A percentile compares a stretch with the other conserved stretches of the same genome.
These are phyloP conservation scores for Antheraea mylitta DNA, from an alignment of 1,140 invertebrate genomes.

Conservation along the genomic window DNA sequence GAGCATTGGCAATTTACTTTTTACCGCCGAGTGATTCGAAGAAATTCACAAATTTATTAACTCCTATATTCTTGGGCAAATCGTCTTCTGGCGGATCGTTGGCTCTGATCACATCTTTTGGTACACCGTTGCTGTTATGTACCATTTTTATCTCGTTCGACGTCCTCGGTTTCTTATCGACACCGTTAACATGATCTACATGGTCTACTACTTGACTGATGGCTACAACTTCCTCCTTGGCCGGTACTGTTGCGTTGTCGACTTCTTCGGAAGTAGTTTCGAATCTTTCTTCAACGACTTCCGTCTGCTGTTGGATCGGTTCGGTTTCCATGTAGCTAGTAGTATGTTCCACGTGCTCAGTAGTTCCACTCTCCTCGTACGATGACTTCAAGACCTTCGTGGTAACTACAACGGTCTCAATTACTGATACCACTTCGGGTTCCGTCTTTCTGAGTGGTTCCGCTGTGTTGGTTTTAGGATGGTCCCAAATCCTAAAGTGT, in stretches of 20 bases:
- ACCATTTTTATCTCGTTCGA: constrained; percentile 74
- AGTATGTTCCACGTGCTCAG: neutral
- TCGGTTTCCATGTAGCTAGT: neutral
- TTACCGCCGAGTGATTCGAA: constrained; percentile 72
- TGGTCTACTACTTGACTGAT: constrained; percentile 6
- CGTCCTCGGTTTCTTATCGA: constrained; percentile 40
- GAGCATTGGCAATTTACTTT: constrained; percentile 37
- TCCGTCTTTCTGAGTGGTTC: constrained; percentile 16
- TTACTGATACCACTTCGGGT: constrained; percentile 10
- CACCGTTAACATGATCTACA: constrained; percentile 39
- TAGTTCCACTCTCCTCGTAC: neutral
- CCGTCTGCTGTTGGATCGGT: neutral
- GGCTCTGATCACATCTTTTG: constrained; percentile 67
- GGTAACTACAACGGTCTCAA: constrained; percentile 1
- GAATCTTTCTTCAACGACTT: neutral
- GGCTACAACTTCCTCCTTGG: neutral
- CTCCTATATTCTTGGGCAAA: constrained; percentile 71
- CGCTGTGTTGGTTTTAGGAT: constrained; percentile 35
- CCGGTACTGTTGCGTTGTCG: neutral
- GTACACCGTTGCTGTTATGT: constrained; percentile 43
- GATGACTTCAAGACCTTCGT: constrained; percentile 21
- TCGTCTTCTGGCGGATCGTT: constrained; percentile 72
- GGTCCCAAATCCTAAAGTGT: constrained; percentile 61
- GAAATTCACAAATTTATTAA: constrained; percentile 73
- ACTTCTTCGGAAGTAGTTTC: neutral